A percentile compares a stretch with the other conserved stretches of the same genome.
phyloP scores from a whole-genome alignment of 2,113 vertebrate genomes.

The Rafetus swinhoei region DNA sequence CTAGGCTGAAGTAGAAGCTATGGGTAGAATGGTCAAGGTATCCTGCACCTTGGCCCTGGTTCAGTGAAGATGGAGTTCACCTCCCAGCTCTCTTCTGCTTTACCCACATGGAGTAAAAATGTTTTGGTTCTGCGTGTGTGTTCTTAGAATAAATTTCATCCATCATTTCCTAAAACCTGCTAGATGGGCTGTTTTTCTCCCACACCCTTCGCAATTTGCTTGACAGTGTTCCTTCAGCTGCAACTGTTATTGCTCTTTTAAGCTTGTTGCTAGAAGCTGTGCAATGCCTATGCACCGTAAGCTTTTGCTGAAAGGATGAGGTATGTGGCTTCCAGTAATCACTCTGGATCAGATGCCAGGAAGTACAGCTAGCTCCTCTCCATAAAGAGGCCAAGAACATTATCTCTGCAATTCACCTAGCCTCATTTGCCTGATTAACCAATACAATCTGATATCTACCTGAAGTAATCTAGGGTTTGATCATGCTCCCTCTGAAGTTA shows the following conservation, averaged over 20 bases:
- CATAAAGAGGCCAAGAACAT: not conserved
- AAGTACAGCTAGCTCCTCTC: not conserved
- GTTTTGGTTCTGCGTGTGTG: not conserved
- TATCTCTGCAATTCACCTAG: not conserved
- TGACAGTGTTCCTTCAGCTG: not conserved
- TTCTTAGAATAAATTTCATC: not conserved
- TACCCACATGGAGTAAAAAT: not conserved
- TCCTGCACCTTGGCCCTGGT: not conserved
- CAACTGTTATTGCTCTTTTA: not conserved
- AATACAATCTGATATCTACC: not conserved
- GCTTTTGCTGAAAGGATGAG: not conserved
- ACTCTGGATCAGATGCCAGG: not conserved
- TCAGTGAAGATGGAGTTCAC: not conserved
- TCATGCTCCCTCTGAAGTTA: not conserved
- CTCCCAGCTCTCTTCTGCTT: not conserved
- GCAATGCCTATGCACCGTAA: not conserved
- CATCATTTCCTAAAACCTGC: not conserved
- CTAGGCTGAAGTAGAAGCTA: not conserved
- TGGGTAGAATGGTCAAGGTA: not conserved
- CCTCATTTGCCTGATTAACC: not conserved
- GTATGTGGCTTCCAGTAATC: not conserved
- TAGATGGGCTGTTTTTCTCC: not conserved
- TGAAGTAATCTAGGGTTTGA: not conserved
- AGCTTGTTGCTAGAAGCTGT: not conserved
- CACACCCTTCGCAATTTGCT: not conserved